These are phyloP conservation scores for Homarus gammarus DNA, from an alignment of 2,888 invertebrate genomes.

Conservation along the genomic window DNA sequence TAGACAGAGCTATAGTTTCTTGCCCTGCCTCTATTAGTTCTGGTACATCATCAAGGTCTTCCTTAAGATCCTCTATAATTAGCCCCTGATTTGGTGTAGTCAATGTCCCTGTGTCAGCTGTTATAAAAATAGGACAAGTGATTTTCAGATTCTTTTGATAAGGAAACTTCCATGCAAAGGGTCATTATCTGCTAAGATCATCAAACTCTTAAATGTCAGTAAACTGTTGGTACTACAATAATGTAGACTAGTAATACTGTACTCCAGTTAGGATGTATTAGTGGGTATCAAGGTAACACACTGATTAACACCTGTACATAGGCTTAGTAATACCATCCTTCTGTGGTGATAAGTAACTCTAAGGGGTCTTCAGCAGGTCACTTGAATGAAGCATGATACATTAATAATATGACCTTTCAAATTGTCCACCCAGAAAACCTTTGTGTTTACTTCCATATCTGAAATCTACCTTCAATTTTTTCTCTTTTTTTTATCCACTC, in stretches of 20 bases:
- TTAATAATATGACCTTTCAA: too few species aligned
- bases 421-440: too few species aligned
- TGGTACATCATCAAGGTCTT: slow-evolving; percentile 38
- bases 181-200: not conserved
- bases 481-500: too few species aligned
- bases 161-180: not conserved
- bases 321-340: too few species aligned
- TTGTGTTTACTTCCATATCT: too few species aligned
- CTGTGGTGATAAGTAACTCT: too few species aligned
- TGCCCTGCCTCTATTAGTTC: slow-evolving; percentile 30
- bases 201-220: not conserved
- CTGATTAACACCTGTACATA: too few species aligned
- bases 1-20: not conserved
- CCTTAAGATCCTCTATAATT: slow-evolving; percentile 31
- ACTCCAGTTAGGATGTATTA: not conserved
- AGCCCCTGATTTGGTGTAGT: slow-evolving; percentile 23
- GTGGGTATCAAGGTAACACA: not conserved
- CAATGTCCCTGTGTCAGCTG: slow-evolving; percentile 24
- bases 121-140: slow-evolving; percentile 18
- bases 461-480: too few species aligned
- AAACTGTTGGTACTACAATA: not conserved
- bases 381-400: too few species aligned
- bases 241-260: not conserved
- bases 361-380: too few species aligned
- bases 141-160: not conserved